Conservation (phyloP, 2,113 vertebrate genomes). For the Boleophthalmus pectinirostris region DNA sequence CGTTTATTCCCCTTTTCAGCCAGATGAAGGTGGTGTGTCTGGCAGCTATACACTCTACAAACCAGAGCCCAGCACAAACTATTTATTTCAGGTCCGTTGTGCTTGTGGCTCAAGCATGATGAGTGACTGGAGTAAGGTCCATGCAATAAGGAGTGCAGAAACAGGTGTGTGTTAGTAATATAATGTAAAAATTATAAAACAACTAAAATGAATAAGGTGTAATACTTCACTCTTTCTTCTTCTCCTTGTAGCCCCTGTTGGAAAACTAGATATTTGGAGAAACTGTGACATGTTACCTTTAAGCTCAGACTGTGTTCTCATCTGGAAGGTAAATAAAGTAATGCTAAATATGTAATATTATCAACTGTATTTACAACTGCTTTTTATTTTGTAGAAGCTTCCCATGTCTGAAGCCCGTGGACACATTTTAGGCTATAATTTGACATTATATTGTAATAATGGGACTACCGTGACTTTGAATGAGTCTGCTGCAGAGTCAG, state of each 20-base stretch:
- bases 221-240: neutral
- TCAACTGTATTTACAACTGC: neutral
- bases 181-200: neutral
- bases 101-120: conserved; percentile 29
- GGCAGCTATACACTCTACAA: neutral
- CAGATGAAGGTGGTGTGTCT: conserved; percentile 13
- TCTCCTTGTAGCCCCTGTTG: conserved; percentile 63
- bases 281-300: conserved; percentile 53
- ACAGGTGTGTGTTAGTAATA: conserved; percentile 62
- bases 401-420: conserved; percentile 57
- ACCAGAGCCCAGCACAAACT: conserved; percentile 54
- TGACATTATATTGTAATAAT: conserved; percentile 36
- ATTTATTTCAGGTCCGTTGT: conserved; percentile 77
- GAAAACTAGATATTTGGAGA: conserved; percentile 71
- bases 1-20: neutral
- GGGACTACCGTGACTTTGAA: neutral
- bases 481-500: conserved; percentile 14
- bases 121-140: conserved; percentile 74
- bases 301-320: conserved; percentile 56
- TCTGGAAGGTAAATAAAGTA: conserved; percentile 72
- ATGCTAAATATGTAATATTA: neutral
- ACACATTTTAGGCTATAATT: conserved; percentile 54
- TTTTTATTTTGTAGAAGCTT: conserved; percentile 53
- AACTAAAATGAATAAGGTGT: neutral
- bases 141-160: conserved; percentile 48